Percentiles rank a stretch among this genome's conserved stretches.
These are phyloP conservation scores for Spodoptera exigua DNA, from an alignment of 2,888 invertebrate species.

Conservation along the genomic window DNA sequence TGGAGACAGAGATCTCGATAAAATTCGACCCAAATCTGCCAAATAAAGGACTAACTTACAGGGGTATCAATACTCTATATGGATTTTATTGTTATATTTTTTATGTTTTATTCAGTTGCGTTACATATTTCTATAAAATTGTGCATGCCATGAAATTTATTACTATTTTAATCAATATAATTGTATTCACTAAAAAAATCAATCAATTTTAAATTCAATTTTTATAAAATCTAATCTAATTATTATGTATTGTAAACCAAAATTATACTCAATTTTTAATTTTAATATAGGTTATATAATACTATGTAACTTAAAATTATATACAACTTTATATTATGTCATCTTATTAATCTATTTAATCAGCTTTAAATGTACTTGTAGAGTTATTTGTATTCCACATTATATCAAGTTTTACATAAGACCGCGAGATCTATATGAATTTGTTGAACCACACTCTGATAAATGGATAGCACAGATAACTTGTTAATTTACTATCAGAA, in stretches of 20 bases:
- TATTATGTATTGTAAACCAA: neutral
- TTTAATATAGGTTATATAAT: neutral
- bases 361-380: neutral
- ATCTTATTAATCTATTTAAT: neutral
- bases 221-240: neutral
- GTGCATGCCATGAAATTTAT: neutral
- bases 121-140: constrained; percentile 3
- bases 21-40: neutral
- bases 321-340: neutral
- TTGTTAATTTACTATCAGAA: constrained; percentile 1
- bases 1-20: constrained; percentile 1
- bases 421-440: constrained; percentile 1
- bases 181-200: neutral
- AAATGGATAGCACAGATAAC: constrained; percentile 2
- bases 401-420: neutral
- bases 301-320: neutral
- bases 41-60: neutral
- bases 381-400: neutral
- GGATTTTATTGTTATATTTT: neutral
- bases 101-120: neutral
- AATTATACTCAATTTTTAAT: neutral
- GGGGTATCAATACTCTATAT: neutral
- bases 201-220: neutral
- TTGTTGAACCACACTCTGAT: neutral
- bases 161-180: neutral